Conservation (phyloP, 1,140 invertebrate genomes). For the Ceratina calcarata region DNA sequence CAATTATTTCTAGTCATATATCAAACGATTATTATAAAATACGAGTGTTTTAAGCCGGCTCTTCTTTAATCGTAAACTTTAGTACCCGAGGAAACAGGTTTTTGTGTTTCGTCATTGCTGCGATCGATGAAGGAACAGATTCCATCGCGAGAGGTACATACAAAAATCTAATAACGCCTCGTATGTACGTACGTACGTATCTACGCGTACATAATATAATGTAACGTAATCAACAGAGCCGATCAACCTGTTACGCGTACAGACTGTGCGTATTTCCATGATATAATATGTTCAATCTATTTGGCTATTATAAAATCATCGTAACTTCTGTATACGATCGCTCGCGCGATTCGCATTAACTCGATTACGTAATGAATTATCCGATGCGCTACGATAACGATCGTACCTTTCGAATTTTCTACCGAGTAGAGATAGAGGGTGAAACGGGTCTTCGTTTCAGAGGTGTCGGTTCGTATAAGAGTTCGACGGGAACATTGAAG, state of each 20-base stretch:
- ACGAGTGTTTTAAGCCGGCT: background rate
- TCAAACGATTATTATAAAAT: background rate
- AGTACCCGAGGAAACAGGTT: background rate
- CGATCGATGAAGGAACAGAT: slow-evolving; percentile 2
- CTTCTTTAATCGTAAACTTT: background rate
- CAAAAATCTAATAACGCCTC: slow-evolving; percentile 19
- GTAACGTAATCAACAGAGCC: slow-evolving; percentile 31
- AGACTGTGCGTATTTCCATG: slow-evolving; percentile 26
- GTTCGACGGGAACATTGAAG: too few species aligned
- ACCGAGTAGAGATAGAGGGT: too few species aligned
- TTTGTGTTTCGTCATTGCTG: background rate
- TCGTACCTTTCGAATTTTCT: background rate
- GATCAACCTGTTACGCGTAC: slow-evolving; percentile 29
- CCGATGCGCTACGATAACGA: background rate
- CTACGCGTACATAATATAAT: background rate
- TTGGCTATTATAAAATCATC: slow-evolving; percentile 42
- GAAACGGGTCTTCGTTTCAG: background rate
- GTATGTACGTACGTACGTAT: background rate
- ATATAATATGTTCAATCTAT: slow-evolving; percentile 42
- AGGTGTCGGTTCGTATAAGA: background rate
- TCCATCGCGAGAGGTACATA: slow-evolving; percentile 1
- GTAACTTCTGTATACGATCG: slow-evolving; percentile 28
- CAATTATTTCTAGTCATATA: background rate
- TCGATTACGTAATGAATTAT: slow-evolving; percentile 7
- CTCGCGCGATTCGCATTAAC: slow-evolving; percentile 11